These are phyloP conservation scores for Caenorhabditis sulstoni DNA, from an alignment of 2,888 invertebrate species.

Conservation along the genomic window DNA sequence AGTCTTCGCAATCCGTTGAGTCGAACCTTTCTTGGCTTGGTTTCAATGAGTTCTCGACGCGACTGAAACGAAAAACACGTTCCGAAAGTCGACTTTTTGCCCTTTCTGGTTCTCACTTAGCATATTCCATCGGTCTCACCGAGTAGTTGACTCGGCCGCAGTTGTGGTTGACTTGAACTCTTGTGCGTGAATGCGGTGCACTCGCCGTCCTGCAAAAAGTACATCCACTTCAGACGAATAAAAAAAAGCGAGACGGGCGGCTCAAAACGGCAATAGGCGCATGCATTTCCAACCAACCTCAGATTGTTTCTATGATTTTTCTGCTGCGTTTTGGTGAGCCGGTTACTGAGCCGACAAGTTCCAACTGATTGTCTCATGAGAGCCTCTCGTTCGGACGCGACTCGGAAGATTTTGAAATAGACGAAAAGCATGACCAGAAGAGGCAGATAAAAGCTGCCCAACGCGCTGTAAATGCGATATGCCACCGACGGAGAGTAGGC, in stretches of 20 bases:
- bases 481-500: conserved; percentile 78
- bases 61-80: no score
- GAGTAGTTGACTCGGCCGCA: conserved; percentile 70
- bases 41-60: conserved; percentile 46
- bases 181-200: conserved; percentile 68
- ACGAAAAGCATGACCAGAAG: conserved; percentile 81
- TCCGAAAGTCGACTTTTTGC: no score
- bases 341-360: conserved; percentile 78
- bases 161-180: conserved; percentile 66
- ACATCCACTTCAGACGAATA: not conserved
- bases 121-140: conserved; percentile 69
- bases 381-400: conserved; percentile 79
- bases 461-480: conserved; percentile 82
- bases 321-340: conserved; percentile 72
- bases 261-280: not conserved
- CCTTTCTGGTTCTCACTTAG: conserved; percentile 38
- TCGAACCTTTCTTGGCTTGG: conserved; percentile 57
- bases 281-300: conserved; percentile 51
- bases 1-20: conserved; percentile 72
- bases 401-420: conserved; percentile 81
- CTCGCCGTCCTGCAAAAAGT: conserved; percentile 65
- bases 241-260: conserved; percentile 13
- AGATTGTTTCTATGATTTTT: conserved; percentile 66
- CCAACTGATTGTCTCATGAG: conserved; percentile 79
- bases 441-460: conserved; percentile 82